Conservation (phyloP, 2,797 vertebrate genomes). For the Ctenopoma multispine region DNA sequence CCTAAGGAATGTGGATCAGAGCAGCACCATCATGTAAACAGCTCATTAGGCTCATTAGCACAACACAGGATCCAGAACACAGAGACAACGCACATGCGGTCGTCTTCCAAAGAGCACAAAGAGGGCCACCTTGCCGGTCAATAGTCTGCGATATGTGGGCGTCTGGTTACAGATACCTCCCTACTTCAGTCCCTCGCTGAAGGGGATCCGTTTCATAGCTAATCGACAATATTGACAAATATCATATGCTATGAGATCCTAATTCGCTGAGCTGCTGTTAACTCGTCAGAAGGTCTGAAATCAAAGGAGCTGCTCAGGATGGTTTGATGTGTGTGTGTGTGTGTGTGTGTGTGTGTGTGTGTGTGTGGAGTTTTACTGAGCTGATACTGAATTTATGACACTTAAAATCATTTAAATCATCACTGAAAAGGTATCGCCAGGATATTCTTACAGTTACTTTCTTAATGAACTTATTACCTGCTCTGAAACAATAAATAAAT, state of each 20-base stretch:
- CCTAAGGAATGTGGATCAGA: constrained; percentile 56
- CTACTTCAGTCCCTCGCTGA: constrained; percentile 65
- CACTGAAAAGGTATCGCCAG: too few relatives aligned
- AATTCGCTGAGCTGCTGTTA: constrained; percentile 46
- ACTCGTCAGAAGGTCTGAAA: constrained; percentile 47
- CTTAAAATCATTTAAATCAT: constrained; percentile 3
- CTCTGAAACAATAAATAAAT: neutral
- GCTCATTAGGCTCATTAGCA: constrained; percentile 72
- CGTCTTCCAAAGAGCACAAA: constrained; percentile 40
- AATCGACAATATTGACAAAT: constrained; percentile 80
- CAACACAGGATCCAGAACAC: constrained; percentile 12
- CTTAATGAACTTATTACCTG: constrained; percentile 16
- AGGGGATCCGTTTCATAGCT: constrained; percentile 80
- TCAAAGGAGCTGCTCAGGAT: neutral
- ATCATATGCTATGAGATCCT: constrained; percentile 72
- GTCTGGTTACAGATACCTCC: constrained; percentile 75
- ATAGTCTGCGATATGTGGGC: constrained; percentile 64
- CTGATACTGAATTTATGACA: neutral
- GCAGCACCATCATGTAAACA: constrained; percentile 54
- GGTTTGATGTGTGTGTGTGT: neutral
- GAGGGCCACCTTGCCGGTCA: constrained; percentile 72
- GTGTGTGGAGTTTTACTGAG: neutral
- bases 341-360: too few relatives aligned
- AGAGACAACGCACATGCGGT: constrained; percentile 9
- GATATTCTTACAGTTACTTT: neutral